Evolutionary conservation across 2,888 invertebrate genomes (phyloP), one percentile per base, ranked within the genome.

Genomic region (Phengaris arion): DNA sequence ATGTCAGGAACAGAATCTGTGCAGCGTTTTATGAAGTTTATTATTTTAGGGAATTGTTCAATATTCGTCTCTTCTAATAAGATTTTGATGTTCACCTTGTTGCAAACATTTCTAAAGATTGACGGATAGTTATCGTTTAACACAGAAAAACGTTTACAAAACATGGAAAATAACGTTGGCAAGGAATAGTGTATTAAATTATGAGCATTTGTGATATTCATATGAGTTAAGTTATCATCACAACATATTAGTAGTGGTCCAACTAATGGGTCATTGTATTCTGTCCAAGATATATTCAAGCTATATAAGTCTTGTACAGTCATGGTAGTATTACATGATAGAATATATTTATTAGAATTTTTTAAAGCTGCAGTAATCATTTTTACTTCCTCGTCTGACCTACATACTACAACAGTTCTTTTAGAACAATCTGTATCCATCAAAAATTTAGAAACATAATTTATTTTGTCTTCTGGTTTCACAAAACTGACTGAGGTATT

Each of bases 161-260:
- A 97, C 83, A 94, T 93, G 0, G 96, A 95, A 86, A 96, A 96
- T 0, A 94, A 88, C 48, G 87, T 82, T 0, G 96, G 96, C 79
- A 97, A 85, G 2, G 96, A 96, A 86, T 95, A 97, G 85, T 97
- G 97, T 15, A 98, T 92, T 51, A 97, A 87, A 81, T 95, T 93
- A 74, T 94, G 92, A 0, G 96, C 96, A 84, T 96, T 94, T 0
- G 94, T 95, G 7, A 97, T 90, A 77, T 94, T 93, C 75, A 97
- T 83, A 79, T 95, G 94, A 0, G 89, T 89, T 74, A 97, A 89
- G 81, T 95, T 94, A 13, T 91, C 90, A 85, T 97, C 97, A n/a
- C 95, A 95, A 81, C 96, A 95, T 7, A 97, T 89, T 13, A 97
- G 87, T 77, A 96, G 86, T 48, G 94, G 91, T 64, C 93, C 93